phyloP scores from a whole-genome alignment of 2,797 vertebrate genomes.

The Pitangus sulphuratus region DNA sequence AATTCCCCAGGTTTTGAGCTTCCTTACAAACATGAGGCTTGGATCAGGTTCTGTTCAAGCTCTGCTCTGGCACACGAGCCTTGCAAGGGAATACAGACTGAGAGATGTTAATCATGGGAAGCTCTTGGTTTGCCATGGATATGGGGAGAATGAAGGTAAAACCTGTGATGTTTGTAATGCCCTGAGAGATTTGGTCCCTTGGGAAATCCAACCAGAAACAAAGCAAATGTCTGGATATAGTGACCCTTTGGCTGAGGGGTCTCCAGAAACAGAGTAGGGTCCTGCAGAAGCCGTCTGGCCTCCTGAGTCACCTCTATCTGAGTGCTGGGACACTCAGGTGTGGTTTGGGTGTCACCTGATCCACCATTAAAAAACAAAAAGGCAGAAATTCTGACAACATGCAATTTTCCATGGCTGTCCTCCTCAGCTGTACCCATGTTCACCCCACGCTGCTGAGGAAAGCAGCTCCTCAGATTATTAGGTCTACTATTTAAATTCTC shows the following conservation, averaged over 20 bases:
- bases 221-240: background rate
- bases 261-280: background rate
- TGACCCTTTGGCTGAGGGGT: rapidly evolving
- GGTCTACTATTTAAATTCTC: conserved; percentile 44
- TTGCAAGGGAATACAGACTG: background rate
- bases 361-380: background rate
- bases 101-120: too few species aligned
- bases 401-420: background rate
- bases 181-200: background rate
- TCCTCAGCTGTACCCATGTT: background rate
- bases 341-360: background rate
- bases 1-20: conserved; percentile 13
- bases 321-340: background rate
- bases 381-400: background rate
- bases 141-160: background rate
- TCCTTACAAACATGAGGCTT: background rate
- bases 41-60: background rate
- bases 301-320: background rate
- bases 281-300: background rate
- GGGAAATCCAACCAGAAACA: background rate
- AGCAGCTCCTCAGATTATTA: background rate
- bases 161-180: background rate
- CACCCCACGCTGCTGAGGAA: background rate
- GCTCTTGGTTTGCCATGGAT: background rate
- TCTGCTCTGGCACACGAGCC: background rate